Conservation (phyloP, 1,140 invertebrate genomes). For the Neodiprion pinetum region DNA sequence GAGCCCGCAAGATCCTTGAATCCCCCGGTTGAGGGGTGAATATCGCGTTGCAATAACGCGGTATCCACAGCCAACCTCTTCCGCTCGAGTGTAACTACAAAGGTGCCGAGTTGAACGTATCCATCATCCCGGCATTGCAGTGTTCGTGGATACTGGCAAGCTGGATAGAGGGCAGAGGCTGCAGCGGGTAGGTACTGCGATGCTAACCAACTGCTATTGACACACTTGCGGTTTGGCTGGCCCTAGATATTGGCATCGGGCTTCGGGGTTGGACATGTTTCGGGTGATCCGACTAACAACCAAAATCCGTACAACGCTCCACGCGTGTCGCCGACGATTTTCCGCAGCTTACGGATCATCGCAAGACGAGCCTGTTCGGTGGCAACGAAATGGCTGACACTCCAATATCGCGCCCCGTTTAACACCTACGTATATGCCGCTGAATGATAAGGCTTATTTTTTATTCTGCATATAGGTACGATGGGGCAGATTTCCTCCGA, state of each 20-base stretch:
- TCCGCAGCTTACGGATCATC: no score
- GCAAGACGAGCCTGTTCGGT: no score
- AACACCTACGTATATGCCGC: no score
- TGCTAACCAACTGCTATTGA: conserved; percentile 5
- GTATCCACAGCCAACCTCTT: background rate
- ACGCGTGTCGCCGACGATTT: no score
- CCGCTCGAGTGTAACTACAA: conserved; percentile 1
- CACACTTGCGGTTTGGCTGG: conserved; percentile 6
- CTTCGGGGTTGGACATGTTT: background rate
- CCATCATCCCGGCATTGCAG: background rate
- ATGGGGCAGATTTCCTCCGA: no score
- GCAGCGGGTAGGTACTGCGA: background rate
- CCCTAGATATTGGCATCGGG: background rate
- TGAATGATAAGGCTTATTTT: no score
- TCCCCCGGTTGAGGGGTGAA: background rate
- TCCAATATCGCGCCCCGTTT: no score
- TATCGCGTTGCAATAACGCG: conserved; percentile 5
- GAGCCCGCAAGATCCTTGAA: background rate
- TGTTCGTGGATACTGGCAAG: background rate
- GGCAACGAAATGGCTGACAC: no score
- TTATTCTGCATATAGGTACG: no score
- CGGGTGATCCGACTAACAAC: background rate
- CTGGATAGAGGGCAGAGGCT: background rate
- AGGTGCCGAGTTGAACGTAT: background rate
- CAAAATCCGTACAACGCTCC: no score